Evolutionary conservation across 2,888 invertebrate species (phyloP).

Genomic region (Andrena dorsata): DNA sequence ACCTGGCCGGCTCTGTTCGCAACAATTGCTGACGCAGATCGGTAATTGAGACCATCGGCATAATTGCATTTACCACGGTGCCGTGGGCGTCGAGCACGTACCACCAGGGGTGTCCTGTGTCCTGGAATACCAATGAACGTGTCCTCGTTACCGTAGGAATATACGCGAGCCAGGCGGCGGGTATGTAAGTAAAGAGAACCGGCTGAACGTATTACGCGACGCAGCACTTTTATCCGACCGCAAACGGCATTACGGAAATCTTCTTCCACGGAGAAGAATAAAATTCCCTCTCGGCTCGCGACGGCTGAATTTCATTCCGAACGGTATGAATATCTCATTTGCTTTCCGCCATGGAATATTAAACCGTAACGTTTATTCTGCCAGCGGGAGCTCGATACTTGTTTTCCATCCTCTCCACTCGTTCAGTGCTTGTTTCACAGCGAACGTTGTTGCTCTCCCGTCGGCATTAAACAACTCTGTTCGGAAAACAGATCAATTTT

Average conservation of each 20-base stretch:
- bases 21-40: constrained; percentile 78
- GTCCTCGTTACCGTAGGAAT: constrained; percentile 69
- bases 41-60: constrained; percentile 79
- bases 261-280: constrained; percentile 36
- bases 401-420: background rate
- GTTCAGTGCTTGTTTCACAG: background rate
- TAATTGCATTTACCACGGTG: constrained; percentile 77
- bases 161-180: constrained; percentile 48
- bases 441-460: too few species aligned
- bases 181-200: constrained; percentile 52
- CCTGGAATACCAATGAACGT: constrained; percentile 78
- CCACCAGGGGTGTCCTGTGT: constrained; percentile 59
- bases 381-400: background rate
- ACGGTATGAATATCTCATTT: constrained; percentile 51
- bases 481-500: too few species aligned
- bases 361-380: constrained; percentile 16
- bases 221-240: constrained; percentile 57
- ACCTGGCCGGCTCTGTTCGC: constrained; percentile 70
- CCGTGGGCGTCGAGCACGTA: constrained; percentile 74
- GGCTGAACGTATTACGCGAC: constrained; percentile 58
- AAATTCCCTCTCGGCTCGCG: constrained; percentile 39
- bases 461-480: too few species aligned
- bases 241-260: constrained; percentile 57
- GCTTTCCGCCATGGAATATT: constrained; percentile 9
- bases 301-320: constrained; percentile 44